Conservation (phyloP, 2,797 vertebrate species). For the Urocyon cinereoargenteus region DNA sequence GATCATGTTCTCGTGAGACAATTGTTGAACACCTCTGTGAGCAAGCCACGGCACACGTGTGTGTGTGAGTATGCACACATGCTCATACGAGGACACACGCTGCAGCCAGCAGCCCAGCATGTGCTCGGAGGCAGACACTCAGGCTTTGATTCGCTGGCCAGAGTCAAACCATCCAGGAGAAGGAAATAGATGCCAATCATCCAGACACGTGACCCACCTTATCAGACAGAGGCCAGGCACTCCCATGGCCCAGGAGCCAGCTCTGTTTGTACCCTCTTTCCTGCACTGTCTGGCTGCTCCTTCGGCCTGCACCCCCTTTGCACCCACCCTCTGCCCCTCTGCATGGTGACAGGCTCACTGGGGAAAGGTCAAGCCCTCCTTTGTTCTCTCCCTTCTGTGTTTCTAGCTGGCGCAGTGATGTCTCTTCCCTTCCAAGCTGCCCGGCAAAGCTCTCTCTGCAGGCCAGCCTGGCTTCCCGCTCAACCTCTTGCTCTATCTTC, state of each 20-base stretch:
- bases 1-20: not conserved
- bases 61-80: accelerated
- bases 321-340: not conserved
- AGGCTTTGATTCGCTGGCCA: not conserved
- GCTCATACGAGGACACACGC: accelerated
- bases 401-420: not conserved
- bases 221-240: accelerated
- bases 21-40: not conserved
- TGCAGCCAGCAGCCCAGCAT: not conserved
- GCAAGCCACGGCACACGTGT: no score
- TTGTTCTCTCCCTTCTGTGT: not conserved
- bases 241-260: accelerated
- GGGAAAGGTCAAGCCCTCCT: no score
- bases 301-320: no score
- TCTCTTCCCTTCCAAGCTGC: not conserved
- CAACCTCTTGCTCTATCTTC: accelerated
- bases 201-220: accelerated
- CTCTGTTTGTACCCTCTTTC: not conserved
- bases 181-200: not conserved
- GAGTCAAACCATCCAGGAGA: not conserved
- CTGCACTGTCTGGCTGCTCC: not conserved
- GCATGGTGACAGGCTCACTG: not conserved
- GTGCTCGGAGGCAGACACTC: not conserved
- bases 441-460: not conserved
- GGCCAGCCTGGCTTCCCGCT: not conserved